Conservation (phyloP, 2,888 invertebrate genomes). For the Drosophila mayaguana region DNA sequence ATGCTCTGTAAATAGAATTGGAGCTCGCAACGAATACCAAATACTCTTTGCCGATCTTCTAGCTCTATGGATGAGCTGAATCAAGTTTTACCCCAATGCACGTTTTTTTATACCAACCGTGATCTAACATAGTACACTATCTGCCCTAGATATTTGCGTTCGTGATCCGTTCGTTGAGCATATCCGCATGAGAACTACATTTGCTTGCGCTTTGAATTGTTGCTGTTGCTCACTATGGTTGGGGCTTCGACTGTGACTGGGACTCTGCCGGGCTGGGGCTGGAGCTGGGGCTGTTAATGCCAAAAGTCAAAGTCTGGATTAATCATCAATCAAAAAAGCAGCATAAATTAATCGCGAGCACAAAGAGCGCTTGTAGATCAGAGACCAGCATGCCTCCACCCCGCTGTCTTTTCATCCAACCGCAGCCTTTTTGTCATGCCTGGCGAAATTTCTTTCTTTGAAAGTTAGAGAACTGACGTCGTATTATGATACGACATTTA, state of each 20-base stretch:
- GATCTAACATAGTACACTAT: background rate
- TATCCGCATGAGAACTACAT: slow-evolving; percentile 21
- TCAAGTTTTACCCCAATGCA: background rate
- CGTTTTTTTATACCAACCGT: background rate
- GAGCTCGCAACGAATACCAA: background rate
- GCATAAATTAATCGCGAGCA: slow-evolving; percentile 72
- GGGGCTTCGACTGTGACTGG: background rate
- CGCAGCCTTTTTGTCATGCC: background rate
- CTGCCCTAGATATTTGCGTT: background rate
- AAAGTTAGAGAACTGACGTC: slow-evolving; percentile 40
- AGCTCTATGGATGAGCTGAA: background rate
- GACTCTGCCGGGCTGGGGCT: background rate
- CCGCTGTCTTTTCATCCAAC: background rate
- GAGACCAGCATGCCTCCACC: background rate
- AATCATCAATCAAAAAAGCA: slow-evolving; percentile 76
- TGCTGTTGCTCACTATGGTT: slow-evolving; percentile 10
- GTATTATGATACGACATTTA: background rate
- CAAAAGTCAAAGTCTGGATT: slow-evolving; percentile 80
- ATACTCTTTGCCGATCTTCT: background rate
- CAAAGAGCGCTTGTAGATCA: slow-evolving; percentile 20
- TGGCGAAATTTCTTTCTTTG: slow-evolving; percentile 37
- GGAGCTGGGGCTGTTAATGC: slow-evolving; percentile 51
- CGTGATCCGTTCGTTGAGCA: background rate
- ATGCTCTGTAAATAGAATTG: slow-evolving; percentile 1
- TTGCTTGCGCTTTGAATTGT: slow-evolving; percentile 17